Base-by-base conservation (phyloP, 1,140 invertebrate genomes). In the Sycophila sp. region DNA sequence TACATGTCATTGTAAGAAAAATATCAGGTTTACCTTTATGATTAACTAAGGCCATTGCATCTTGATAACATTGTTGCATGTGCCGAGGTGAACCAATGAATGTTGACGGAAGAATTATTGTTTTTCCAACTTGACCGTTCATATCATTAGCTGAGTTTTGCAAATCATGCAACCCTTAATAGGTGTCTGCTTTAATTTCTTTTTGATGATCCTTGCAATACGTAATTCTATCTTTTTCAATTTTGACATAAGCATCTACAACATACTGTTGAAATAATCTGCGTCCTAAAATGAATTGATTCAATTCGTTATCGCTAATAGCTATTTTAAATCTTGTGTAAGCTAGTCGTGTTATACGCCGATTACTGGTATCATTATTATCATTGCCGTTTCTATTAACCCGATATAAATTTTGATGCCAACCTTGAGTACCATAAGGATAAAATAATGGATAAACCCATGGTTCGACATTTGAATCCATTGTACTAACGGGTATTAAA, bases 1-100 rank as follows among this genome's bases (percentile, higher is more conserved):
- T 89, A 59, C 79, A 86, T 15, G 88, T 89, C 32, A 89, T 84
- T n/a, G 69, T 71, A n/a, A 71, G 17, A 59, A 71, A 71, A 10
- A 67, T 17, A 62, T 72, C 56, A 7, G 71, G 71, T 55, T 67
- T 60, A 19, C 71, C 56, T 42, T 51, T 51, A 55, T 38, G 36
- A 40, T 65, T 40, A 26, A 72, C 64, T 13, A 72, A 53, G 1
- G 64, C 64, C 80, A 88, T 86, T 10, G 82, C 81, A 78, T 89
- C 86, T 75, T 87, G 83, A 42, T 75, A 75, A 19, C 72, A 53
- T 72, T 84, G 75, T 32, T 85, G 77, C 81, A 84, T 86, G 55
- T 81, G 67, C 47, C 85, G 71, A 40, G 83, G 84, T 60, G 83
- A 76, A 2, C 83, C 82, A 13, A 66, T 74, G 70, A 79, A 86